These are phyloP conservation scores for Bambusicola thoracicus DNA, from an alignment of 2,113 vertebrate species.

Conservation along the genomic window DNA sequence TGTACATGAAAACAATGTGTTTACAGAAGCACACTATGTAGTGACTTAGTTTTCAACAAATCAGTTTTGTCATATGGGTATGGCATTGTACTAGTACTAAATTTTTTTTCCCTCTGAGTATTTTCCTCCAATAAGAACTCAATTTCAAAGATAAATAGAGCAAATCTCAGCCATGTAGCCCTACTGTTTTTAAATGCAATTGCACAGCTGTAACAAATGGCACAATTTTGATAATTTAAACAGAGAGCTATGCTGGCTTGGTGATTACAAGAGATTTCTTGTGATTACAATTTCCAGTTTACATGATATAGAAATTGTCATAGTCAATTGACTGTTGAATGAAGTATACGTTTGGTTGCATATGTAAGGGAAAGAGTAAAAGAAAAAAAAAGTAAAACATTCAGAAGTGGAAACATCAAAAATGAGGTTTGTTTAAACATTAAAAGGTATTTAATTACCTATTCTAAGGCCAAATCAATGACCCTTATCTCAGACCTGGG, in stretches of 20 bases:
- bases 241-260: background rate
- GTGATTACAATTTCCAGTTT: background rate
- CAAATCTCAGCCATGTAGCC: background rate
- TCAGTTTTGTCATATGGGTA: background rate
- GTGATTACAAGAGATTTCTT: background rate
- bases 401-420: background rate
- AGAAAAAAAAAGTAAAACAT: background rate
- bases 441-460: background rate
- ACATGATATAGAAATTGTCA: background rate
- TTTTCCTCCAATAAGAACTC: background rate
- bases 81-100: background rate
- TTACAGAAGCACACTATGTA: background rate
- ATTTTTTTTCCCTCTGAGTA: background rate
- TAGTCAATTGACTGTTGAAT: background rate
- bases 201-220: background rate
- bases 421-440: background rate
- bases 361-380: background rate
- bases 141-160: slow-evolving; percentile 6
- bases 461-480: background rate
- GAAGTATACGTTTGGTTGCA: background rate
- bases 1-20: background rate
- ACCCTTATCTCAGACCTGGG: background rate
- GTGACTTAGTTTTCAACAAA: background rate
- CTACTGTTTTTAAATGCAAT: background rate
- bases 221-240: slow-evolving; percentile 4